These are phyloP conservation scores for Phataginus tetradactyla DNA, from an alignment of 2,797 vertebrate genomes.

Conservation along the genomic window DNA sequence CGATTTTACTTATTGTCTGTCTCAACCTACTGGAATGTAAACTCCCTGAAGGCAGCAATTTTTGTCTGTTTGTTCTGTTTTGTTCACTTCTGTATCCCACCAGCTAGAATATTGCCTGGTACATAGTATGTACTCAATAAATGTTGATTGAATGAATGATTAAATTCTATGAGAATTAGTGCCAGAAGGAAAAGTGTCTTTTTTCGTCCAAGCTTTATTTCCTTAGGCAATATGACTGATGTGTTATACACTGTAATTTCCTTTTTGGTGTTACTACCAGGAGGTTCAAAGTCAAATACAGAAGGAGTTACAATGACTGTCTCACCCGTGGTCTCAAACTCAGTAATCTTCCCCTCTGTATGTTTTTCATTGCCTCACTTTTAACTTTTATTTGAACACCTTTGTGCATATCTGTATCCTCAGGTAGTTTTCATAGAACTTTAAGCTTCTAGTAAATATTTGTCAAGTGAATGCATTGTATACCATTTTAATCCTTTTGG, in stretches of 20 bases:
- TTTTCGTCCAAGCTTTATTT: neutral
- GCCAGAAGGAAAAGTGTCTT: neutral
- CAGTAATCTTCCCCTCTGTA: neutral
- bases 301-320: neutral
- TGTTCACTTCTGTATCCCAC: neutral
- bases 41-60: neutral
- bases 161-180: neutral
- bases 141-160: neutral
- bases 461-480: neutral
- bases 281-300: neutral
- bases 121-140: neutral
- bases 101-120: neutral
- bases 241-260: neutral
- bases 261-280: neutral
- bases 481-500: constrained; percentile 20
- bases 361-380: neutral
- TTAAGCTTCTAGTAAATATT: neutral
- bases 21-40: neutral
- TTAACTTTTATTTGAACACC: constrained; percentile 14
- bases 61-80: neutral
- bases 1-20: neutral
- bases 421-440: neutral
- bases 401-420: neutral
- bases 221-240: neutral
- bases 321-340: neutral